These are phyloP conservation scores for Xiphorhynchus elegans DNA, from an alignment of 2,113 vertebrate species.

Conservation along the genomic window DNA sequence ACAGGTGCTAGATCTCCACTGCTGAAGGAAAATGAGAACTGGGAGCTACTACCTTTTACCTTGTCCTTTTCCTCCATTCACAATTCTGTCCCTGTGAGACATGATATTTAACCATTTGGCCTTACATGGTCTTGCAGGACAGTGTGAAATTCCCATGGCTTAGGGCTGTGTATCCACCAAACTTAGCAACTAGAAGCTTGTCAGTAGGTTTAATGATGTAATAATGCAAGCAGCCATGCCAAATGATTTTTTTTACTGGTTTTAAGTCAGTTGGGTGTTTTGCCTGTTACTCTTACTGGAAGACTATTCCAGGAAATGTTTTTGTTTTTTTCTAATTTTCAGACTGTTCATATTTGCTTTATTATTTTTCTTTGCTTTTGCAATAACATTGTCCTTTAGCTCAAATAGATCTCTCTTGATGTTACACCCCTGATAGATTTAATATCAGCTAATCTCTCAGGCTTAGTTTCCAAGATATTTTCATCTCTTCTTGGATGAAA, in stretches of 20 bases:
- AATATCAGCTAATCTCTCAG: not conserved
- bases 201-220: not conserved
- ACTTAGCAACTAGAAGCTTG: not conserved
- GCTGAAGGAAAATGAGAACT: not conserved
- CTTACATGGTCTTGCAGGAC: not conserved
- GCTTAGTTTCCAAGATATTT: not conserved
- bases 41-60: not conserved
- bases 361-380: not conserved
- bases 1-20: not conserved
- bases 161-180: not conserved
- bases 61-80: not conserved
- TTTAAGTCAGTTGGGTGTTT: not conserved
- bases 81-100: not conserved
- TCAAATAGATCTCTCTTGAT: not conserved
- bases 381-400: not conserved
- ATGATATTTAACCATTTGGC: not conserved
- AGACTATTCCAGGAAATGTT: not conserved
- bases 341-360: not conserved
- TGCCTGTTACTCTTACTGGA: not conserved
- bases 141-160: not conserved
- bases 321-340: not conserved
- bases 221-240: not conserved
- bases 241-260: not conserved
- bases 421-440: not conserved
- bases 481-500: not conserved